Base-by-base conservation (phyloP, 2,797 vertebrate genomes). In the Typhlichthys eigenmanni region DNA sequence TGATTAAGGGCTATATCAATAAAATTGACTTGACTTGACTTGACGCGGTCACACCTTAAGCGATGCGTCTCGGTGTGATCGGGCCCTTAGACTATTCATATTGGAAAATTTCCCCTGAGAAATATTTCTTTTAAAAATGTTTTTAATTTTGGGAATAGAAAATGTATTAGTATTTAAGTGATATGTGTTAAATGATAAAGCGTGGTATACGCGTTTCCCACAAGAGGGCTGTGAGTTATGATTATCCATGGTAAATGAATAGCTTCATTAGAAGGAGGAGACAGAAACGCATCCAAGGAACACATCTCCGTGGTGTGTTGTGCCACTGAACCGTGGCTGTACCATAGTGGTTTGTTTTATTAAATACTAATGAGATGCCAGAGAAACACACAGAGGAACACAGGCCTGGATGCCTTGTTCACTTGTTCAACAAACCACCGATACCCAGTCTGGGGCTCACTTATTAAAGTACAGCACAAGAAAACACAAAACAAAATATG, bases 81-180 rank as follows among this genome's bases (percentile, higher is more conserved):
- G 24, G 24, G 24, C 24, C 24, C 4, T 29, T 72, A 74, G 80
- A 87, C 81, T 61, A 76, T 88, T 83, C 87, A 85, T 88, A 88
- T 87, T 78, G 66, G 70, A 13, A 47, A 47, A 47, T 47, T 47
- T 47, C 46, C 46, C 46, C 4, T 38, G 48, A 51, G 14, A 57
- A 47, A 63, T 38, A 48, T 47, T 57, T 4, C n/a, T 34, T 14
- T 50, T 5, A 49, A 14, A 48, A 51, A 29, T 29, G 24, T 29
- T 29, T 29, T 29, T 29, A 29, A 29, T 29, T 29, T 29, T 29
- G 7, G 19, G 49, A 2, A 50, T 45, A 59, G 43, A 13, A 58
- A n/a, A 29, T 6, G 53, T 13, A 32, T 55, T 13, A 10, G 13
- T 32, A 34, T 6, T 34, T 24, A 14, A 34, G 52, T 13, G 19